Percentiles rank a stretch among this genome's conserved stretches.
Conservation (phyloP, 2,888 invertebrate genomes). For the Mycalesis mineus region DNA sequence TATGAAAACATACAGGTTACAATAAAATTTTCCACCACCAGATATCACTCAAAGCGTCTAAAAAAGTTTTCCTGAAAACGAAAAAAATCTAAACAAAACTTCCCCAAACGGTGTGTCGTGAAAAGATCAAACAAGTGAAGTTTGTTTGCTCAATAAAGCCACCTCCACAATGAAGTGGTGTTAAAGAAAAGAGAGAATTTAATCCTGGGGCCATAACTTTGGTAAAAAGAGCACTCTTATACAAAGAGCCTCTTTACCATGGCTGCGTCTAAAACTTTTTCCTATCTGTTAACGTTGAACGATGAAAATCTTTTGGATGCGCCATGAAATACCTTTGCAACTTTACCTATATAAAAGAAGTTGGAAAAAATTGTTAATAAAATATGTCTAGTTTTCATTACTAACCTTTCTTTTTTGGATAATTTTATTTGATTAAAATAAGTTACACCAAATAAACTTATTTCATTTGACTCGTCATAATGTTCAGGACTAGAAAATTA, state of each 20-base stretch:
- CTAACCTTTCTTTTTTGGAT: too few relatives aligned
- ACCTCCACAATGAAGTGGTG: conserved; percentile 44
- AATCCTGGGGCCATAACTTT: conserved; percentile 67
- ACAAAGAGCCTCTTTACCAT: conserved; percentile 56
- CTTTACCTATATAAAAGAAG: too few relatives aligned
- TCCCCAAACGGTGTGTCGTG: conserved; percentile 12
- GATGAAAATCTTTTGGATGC: conserved; percentile 30
- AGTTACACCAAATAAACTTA: too few relatives aligned
- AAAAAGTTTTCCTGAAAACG: neutral
- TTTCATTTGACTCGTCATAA: too few relatives aligned
- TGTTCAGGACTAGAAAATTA: too few relatives aligned
- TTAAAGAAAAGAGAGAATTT: conserved; percentile 64
- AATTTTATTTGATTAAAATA: too few relatives aligned
- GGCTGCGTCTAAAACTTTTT: conserved; percentile 68
- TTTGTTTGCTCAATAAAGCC: conserved; percentile 40
- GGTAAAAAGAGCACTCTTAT: conserved; percentile 61
- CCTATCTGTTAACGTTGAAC: conserved; percentile 38
- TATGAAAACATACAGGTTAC: too few relatives aligned
- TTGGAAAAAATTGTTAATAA: too few relatives aligned
- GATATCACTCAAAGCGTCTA: too few relatives aligned
- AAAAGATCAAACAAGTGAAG: conserved; percentile 27
- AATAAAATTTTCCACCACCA: too few relatives aligned
- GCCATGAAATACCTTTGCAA: too few relatives aligned
- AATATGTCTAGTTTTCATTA: too few relatives aligned
- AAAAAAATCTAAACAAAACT: conserved; percentile 1